These are phyloP conservation scores for Chelonus insularis DNA, from an alignment of 1,140 invertebrate species.

Conservation along the genomic window DNA sequence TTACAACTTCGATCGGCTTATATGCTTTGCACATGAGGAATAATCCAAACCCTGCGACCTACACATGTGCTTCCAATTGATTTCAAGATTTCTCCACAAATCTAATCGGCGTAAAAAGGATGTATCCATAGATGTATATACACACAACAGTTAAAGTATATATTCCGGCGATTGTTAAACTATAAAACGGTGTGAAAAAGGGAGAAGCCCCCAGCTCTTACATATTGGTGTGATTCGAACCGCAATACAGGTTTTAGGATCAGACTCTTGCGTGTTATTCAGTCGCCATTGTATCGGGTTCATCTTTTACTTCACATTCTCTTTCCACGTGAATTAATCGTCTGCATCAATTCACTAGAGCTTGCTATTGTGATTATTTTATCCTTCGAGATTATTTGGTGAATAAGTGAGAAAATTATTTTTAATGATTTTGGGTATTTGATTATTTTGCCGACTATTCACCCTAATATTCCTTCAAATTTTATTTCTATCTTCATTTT, in stretches of 20 bases:
- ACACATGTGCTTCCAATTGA: conserved; percentile 6
- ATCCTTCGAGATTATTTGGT: too few relatives aligned
- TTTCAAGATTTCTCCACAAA: conserved; percentile 14
- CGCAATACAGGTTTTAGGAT: conserved; percentile 35
- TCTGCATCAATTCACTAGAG: not conserved
- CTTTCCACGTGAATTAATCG: conserved; percentile 15
- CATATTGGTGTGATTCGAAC: conserved; percentile 31
- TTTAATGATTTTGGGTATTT: too few relatives aligned
- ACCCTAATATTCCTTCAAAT: too few relatives aligned
- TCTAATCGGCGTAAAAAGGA: conserved; percentile 25
- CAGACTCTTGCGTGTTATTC: conserved; percentile 22
- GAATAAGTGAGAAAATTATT: too few relatives aligned
- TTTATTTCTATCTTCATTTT: too few relatives aligned
- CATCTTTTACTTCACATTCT: conserved; percentile 26
- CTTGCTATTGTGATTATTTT: too few relatives aligned
- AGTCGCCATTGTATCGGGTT: conserved; percentile 33
- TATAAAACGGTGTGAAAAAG: conserved; percentile 18
- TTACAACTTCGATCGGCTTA: not conserved
- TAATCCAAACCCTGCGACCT: too few relatives aligned
- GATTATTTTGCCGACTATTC: too few relatives aligned
- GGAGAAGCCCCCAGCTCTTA: conserved; percentile 3
- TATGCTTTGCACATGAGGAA: too few relatives aligned
- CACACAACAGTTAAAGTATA: not conserved
- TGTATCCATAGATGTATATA: not conserved
- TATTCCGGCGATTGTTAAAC: conserved; percentile 8